phyloP scores from a whole-genome alignment of 2,888 invertebrate genomes.

The Lobophora halterata region DNA sequence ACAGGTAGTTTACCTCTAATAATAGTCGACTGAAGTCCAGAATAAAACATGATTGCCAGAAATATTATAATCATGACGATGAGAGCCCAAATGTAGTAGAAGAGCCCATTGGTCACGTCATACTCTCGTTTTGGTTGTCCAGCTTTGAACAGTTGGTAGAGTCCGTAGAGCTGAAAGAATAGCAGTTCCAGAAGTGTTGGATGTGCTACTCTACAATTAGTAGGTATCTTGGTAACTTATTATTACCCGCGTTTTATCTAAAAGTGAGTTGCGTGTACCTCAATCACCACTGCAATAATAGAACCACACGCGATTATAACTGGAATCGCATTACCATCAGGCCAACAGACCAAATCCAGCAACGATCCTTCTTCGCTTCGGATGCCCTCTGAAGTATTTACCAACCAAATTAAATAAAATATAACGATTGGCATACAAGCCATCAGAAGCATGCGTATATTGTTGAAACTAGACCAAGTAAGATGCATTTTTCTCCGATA shows the following conservation, averaged over 20 bases:
- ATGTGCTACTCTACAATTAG: too few species aligned
- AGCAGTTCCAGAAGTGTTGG: too few species aligned
- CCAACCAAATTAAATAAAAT: conserved; percentile 71
- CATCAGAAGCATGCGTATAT: conserved; percentile 69
- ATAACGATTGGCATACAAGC: conserved; percentile 71
- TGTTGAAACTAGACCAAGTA: conserved; percentile 73
- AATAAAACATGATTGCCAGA: conserved; percentile 72
- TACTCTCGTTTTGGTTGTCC: conserved; percentile 64
- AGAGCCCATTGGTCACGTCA: conserved; percentile 69
- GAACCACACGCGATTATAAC: conserved; percentile 68
- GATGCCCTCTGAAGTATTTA: conserved; percentile 71
- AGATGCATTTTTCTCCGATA: conserved; percentile 48
- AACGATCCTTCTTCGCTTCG: conserved; percentile 70
- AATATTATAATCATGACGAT: conserved; percentile 70
- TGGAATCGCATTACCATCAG: conserved; percentile 73
- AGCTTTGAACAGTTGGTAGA: conserved; percentile 70
- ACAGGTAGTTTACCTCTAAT: conserved; percentile 54
- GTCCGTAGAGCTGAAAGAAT: conserved; percentile 57
- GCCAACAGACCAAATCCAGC: conserved; percentile 71
- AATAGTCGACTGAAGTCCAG: conserved; percentile 70
- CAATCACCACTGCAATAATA: conserved; percentile 66
- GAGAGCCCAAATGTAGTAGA: conserved; percentile 69
- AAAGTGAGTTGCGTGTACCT: conserved; percentile 42
- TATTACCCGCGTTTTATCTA: neutral
- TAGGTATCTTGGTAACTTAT: conserved; percentile 3